Conservation (phyloP, 37 sponge, comb jelly and placozoan species). For the Petrosia ficiformis region DNA sequence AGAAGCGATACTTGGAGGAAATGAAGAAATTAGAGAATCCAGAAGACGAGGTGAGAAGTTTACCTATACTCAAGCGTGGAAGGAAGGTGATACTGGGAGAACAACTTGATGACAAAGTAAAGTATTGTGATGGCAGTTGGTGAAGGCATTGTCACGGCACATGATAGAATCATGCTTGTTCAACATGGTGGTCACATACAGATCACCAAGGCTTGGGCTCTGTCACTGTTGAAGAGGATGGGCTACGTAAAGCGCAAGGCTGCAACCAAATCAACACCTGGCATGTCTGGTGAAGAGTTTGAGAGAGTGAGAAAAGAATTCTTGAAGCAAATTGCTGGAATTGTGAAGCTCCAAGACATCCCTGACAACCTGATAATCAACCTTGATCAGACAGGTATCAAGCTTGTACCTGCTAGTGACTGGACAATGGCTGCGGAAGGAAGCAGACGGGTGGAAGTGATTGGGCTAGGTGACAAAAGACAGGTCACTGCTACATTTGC, state of each 20-base stretch:
- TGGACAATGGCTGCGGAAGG: constrained; percentile 24
- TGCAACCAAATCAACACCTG: neutral
- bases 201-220: constrained; percentile 3
- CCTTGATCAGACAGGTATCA: constrained; percentile 5
- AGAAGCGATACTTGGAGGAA: constrained; percentile 14
- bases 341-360: neutral
- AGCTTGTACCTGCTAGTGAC: neutral
- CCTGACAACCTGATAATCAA: constrained; percentile 1
- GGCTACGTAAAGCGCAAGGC: constrained; percentile 10
- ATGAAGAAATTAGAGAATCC: constrained; percentile 4
- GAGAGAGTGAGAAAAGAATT: neutral
- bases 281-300: constrained; percentile 9
- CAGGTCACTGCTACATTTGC: constrained; percentile 42
- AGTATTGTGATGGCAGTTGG: constrained; percentile 8
- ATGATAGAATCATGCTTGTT: constrained; percentile 10
- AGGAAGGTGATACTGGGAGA: constrained; percentile 14
- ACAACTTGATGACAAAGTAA: constrained; percentile 15
- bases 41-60: constrained; percentile 10
- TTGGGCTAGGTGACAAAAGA: constrained; percentile 12
- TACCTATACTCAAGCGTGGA: neutral
- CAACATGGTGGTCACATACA: constrained; percentile 12
- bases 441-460: constrained; percentile 18
- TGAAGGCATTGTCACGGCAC: constrained; percentile 11
- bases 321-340: constrained; percentile 2
- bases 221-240: constrained; percentile 12